Conservation (phyloP, 1,140 invertebrate genomes). For the Archivesica marissinica region DNA sequence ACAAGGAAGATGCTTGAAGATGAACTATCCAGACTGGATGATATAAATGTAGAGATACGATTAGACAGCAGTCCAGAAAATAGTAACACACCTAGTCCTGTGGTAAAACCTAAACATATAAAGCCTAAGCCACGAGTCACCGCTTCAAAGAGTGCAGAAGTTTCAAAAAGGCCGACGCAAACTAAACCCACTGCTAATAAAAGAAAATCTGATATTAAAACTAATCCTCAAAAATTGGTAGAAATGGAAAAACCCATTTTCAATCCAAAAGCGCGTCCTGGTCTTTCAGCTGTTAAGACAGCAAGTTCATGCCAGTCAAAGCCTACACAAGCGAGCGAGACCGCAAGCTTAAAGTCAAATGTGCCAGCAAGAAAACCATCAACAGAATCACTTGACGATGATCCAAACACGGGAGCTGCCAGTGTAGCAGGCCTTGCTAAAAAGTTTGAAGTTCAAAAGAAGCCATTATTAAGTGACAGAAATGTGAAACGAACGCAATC, state of each 20-base stretch:
- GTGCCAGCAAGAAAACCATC: constrained; percentile 44
- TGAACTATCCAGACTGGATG: constrained; percentile 40
- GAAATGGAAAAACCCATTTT: constrained; percentile 46
- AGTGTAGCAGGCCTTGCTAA: constrained; percentile 53
- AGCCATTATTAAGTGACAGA: constrained; percentile 42
- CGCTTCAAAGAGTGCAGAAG: constrained; percentile 33
- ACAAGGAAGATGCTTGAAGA: constrained; percentile 48
- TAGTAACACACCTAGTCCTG: neutral
- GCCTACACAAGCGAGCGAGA: neutral
- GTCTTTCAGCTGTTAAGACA: neutral
- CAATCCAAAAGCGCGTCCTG: constrained; percentile 46
- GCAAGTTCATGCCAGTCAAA: neutral
- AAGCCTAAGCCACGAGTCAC: constrained; percentile 31
- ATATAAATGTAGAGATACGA: constrained; percentile 40
- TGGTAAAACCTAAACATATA: constrained; percentile 15
- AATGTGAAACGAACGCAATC: constrained; percentile 31
- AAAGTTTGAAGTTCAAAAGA: constrained; percentile 57
- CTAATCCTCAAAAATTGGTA: neutral
- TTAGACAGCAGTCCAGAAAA: constrained; percentile 1
- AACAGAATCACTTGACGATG: constrained; percentile 59
- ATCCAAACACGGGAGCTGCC: constrained; percentile 37
- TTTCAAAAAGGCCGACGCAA: neutral
- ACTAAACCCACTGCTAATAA: constrained; percentile 28
- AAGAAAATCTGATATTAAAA: constrained; percentile 41
- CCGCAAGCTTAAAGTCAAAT: neutral